Evolutionary conservation across 2,113 vertebrate species (phyloP).

Genomic region (Nymphicus hollandicus): DNA sequence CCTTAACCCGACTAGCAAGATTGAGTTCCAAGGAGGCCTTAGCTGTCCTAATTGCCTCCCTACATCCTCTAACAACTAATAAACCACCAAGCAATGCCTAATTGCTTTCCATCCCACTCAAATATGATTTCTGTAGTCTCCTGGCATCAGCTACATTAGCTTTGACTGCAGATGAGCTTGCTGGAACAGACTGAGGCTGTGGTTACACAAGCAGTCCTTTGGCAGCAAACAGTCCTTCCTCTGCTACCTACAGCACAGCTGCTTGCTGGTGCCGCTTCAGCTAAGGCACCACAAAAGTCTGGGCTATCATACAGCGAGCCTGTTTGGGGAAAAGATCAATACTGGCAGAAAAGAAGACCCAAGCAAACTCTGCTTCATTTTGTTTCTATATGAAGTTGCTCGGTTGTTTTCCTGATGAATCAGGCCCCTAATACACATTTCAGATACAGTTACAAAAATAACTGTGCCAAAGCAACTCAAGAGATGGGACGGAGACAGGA

Average conservation of each 20-base stretch:
- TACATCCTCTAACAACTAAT: not conserved
- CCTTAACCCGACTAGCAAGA: too few species aligned
- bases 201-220: not conserved
- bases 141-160: not conserved
- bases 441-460: not conserved
- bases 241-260: not conserved
- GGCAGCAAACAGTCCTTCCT: not conserved
- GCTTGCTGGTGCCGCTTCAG: not conserved
- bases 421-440: not conserved
- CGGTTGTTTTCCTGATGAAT: not conserved
- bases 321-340: not conserved
- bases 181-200: not conserved
- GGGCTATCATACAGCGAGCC: not conserved
- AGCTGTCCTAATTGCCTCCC: too few species aligned
- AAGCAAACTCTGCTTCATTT: not conserved
- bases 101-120: not conserved
- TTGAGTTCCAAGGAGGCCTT: too few species aligned
- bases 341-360: fast-evolving
- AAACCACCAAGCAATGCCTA: not conserved
- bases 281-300: not conserved
- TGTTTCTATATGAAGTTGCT: not conserved
- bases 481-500: not conserved
- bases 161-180: not conserved
- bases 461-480: not conserved
- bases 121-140: not conserved